phyloP scores from a whole-genome alignment of 2,113 vertebrate genomes.

The Plecotus auritus region DNA sequence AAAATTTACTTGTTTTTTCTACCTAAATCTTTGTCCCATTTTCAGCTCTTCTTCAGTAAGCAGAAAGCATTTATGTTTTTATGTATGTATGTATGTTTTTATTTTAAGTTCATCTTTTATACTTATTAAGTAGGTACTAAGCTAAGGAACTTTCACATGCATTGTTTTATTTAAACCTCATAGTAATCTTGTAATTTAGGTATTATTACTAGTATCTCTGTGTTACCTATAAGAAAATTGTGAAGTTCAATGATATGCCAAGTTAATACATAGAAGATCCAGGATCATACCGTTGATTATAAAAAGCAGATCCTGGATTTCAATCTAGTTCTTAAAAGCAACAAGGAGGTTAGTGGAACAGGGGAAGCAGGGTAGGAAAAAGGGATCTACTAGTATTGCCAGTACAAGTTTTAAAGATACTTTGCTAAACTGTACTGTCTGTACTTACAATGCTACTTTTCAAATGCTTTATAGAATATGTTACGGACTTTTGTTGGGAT shows the following conservation, averaged over 20 bases:
- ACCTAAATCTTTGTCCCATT: background rate
- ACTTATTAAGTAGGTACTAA: background rate
- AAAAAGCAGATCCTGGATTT: background rate
- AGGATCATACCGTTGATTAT: background rate
- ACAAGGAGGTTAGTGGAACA: background rate
- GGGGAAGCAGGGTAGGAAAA: background rate
- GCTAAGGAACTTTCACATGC: background rate
- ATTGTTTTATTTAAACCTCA: slow-evolving; percentile 24
- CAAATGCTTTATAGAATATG: background rate
- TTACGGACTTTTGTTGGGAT: background rate
- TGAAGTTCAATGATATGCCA: background rate
- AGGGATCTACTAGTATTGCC: background rate
- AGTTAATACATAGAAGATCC: background rate
- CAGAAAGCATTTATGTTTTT: background rate
- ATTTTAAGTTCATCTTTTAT: slow-evolving; percentile 18
- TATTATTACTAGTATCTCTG: background rate
- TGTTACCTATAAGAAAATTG: background rate
- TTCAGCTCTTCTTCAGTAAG: background rate
- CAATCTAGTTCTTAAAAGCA: background rate
- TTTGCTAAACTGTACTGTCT: background rate
- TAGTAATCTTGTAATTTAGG: background rate
- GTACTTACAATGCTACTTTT: background rate
- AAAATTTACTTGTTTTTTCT: background rate
- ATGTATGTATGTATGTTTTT: background rate
- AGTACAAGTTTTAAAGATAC: background rate